These are phyloP conservation scores for Cairina moschata DNA, from an alignment of 2,113 vertebrate species.

Conservation along the genomic window DNA sequence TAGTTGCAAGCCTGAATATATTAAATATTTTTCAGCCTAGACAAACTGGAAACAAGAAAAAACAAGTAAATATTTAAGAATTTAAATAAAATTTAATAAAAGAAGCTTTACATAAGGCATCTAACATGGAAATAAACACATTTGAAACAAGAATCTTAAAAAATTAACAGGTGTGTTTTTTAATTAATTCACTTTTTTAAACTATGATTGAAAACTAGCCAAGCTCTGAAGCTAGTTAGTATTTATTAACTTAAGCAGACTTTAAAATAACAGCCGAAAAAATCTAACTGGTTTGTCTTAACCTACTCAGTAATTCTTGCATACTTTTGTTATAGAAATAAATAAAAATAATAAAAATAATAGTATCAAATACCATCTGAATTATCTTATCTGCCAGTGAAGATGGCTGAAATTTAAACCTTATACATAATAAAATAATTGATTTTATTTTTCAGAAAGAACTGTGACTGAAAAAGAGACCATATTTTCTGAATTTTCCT, in stretches of 20 bases:
- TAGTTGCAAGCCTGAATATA: neutral
- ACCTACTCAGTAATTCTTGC: neutral
- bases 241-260: neutral
- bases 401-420: neutral
- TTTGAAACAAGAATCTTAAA: neutral
- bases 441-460: neutral
- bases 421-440: neutral
- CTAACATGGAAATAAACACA: neutral
- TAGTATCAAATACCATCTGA: neutral
- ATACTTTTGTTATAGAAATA: neutral
- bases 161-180: neutral
- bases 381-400: neutral
- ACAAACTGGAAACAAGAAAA: neutral
- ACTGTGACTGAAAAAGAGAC: neutral
- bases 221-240: neutral
- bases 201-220: neutral
- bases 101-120: neutral
- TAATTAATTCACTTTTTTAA: neutral
- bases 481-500: neutral
- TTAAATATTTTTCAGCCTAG: neutral
- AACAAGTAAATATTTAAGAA: neutral
- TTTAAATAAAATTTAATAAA: neutral
- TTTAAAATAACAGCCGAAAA: neutral
- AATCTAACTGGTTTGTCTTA: neutral
- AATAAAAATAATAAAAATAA: neutral